Evolutionary conservation across 2,888 invertebrate genomes (phyloP).

Genomic region (Panzeria rudis): DNA sequence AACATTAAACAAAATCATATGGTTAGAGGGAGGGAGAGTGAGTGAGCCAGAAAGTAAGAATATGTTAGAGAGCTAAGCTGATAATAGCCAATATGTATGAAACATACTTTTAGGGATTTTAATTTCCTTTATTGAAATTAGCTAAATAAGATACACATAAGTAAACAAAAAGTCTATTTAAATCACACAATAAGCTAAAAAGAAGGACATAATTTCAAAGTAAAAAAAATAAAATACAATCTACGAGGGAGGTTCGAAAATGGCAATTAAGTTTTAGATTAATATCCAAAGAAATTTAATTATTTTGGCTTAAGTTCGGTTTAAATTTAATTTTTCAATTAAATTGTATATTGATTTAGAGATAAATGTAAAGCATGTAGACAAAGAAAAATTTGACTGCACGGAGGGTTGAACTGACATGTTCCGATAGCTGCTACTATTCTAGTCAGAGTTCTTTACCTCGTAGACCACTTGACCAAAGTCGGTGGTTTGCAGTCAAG

Average conservation of each 20-base stretch:
- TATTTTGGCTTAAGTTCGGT: too few relatives aligned
- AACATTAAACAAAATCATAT: background rate
- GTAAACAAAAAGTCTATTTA: background rate
- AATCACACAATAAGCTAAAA: background rate
- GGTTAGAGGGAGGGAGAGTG: background rate
- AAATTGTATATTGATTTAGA: too few relatives aligned
- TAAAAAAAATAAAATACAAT: background rate
- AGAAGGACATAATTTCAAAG: background rate
- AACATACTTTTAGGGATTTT: conserved; percentile 41
- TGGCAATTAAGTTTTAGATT: too few relatives aligned
- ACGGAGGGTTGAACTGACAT: too few relatives aligned
- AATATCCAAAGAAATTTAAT: too few relatives aligned
- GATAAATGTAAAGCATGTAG: too few relatives aligned
- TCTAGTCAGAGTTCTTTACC: too few relatives aligned
- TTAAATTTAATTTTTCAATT: too few relatives aligned
- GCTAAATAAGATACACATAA: conserved; percentile 1
- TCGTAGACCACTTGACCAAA: too few relatives aligned
- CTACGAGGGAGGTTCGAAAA: background rate
- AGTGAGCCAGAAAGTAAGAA: background rate
- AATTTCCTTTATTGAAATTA: conserved; percentile 53
- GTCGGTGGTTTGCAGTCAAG: too few relatives aligned
- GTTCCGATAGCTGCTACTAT: too few relatives aligned
- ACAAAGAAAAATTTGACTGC: too few relatives aligned
- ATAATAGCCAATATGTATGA: conserved; percentile 9
- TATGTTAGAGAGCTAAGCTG: conserved; percentile 1